Evolutionary conservation across 2,113 vertebrate species (phyloP), one percentile per base, ranked within the genome.

Genomic region (Apteryx mantelli): DNA sequence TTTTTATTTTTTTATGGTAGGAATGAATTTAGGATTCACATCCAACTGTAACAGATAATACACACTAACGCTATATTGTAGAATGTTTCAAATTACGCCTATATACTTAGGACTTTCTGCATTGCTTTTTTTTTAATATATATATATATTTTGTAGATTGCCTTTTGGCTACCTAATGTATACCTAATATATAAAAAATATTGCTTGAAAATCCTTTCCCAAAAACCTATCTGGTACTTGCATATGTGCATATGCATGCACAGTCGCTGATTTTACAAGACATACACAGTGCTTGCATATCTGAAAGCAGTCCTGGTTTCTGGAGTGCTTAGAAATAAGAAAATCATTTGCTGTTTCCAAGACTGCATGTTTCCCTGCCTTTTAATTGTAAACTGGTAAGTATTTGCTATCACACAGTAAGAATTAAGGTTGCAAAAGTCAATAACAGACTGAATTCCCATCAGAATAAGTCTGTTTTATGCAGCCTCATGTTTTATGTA

Each of bases 401-500:
- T 91, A 36, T 81, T 61, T 95, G 75, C 42, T 82, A 58, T 85
- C 69, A 79, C 8, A 56, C 21, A 4, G 2, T 25, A 93, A 56
- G 25, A 86, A 82, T 91, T 91, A 74, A 90, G 42, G 88, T 55
- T 94, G 48, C n/a, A 69, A 95, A 73, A 52, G 50, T 86, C 63
- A 91, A 84, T 70, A 93, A 44, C 12, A 17, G 20, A 28, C 52
- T 53, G 34, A 95, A 69, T 85, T 30, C 55, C 21, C 73, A 91
- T 63, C 55, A 87, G 82, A 94, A 86, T 74, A 97, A 82, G 38
- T n/a, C 2, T 91, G 7, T 82, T 95, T 90, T 70, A 91, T 94
- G 77, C 20, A 6, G 20, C 16, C 80, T 97, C 75, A 82, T 81
- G 52, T 96, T 97, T 98, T 95, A 97, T 94, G 92, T 32, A 98